phyloP scores from a whole-genome alignment of 2,113 vertebrate species.

The Semicossyphus pulcher region DNA sequence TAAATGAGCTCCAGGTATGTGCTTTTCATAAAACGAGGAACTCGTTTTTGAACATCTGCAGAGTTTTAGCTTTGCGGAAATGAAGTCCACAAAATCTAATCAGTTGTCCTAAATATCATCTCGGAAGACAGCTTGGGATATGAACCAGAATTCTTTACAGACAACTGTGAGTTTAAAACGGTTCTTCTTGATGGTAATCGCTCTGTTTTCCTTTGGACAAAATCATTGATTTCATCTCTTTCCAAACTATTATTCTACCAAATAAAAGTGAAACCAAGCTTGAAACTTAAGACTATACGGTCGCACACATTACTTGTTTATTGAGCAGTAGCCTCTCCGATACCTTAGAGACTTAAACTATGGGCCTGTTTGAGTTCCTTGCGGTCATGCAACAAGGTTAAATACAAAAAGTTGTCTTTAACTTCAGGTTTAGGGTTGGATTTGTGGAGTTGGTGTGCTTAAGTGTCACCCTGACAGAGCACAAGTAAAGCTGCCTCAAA shows the following conservation, averaged over 20 bases:
- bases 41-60: slow-evolving; percentile 37
- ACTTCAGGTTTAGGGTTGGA: too few relatives aligned
- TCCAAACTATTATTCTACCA: background rate
- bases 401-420: background rate
- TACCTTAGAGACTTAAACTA: background rate
- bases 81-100: background rate
- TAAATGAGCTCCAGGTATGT: slow-evolving; percentile 70
- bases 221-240: background rate
- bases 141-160: background rate
- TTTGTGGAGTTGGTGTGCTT: too few relatives aligned
- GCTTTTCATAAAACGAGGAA: slow-evolving; percentile 29
- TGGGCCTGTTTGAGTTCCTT: too few relatives aligned
- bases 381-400: background rate
- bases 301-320: background rate
- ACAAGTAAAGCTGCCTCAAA: too few relatives aligned
- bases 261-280: background rate
- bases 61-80: background rate
- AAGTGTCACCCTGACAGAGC: too few relatives aligned
- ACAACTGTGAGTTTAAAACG: background rate
- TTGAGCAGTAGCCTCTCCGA: background rate
- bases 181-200: background rate
- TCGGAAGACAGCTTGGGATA: background rate
- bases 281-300: slow-evolving; percentile 1
- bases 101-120: background rate
- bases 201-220: background rate